Conservation (phyloP, 2,888 invertebrate species). For the Creontiades dilutus region DNA sequence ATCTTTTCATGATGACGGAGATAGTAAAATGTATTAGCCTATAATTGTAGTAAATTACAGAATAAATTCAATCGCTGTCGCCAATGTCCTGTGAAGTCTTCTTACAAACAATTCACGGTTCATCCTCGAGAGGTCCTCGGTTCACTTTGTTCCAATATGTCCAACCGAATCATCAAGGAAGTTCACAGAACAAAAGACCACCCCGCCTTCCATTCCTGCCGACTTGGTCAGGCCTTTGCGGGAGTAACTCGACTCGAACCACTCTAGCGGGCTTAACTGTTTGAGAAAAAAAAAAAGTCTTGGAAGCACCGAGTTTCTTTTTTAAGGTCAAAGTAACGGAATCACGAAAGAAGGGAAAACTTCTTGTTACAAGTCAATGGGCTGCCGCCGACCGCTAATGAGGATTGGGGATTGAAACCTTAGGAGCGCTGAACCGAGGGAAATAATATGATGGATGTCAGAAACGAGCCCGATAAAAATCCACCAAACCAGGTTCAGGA, state of each 20-base stretch:
- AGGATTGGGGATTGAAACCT: neutral
- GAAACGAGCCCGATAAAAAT: too few relatives aligned
- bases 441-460: neutral
- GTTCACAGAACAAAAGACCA: neutral
- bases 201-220: conserved; percentile 14
- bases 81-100: too few relatives aligned
- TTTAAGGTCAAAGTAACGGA: conserved; percentile 50
- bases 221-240: conserved; percentile 1
- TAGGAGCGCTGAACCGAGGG: neutral
- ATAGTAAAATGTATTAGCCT: too few relatives aligned
- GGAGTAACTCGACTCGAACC: conserved; percentile 1
- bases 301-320: conserved; percentile 16
- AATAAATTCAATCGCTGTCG: too few relatives aligned
- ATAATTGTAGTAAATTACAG: too few relatives aligned
- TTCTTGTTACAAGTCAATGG: conserved; percentile 28
- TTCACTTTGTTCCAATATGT: neutral
- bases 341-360: conserved; percentile 1
- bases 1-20: too few relatives aligned
- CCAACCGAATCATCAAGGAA: neutral
- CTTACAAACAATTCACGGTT: too few relatives aligned
- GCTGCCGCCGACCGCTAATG: conserved; percentile 16
- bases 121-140: neutral
- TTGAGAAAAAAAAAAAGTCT: neutral
- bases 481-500: too few relatives aligned
- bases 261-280: conserved; percentile 11